These are phyloP conservation scores for Trichechus manatus DNA, from an alignment of 2,113 vertebrate species.

Conservation along the genomic window DNA sequence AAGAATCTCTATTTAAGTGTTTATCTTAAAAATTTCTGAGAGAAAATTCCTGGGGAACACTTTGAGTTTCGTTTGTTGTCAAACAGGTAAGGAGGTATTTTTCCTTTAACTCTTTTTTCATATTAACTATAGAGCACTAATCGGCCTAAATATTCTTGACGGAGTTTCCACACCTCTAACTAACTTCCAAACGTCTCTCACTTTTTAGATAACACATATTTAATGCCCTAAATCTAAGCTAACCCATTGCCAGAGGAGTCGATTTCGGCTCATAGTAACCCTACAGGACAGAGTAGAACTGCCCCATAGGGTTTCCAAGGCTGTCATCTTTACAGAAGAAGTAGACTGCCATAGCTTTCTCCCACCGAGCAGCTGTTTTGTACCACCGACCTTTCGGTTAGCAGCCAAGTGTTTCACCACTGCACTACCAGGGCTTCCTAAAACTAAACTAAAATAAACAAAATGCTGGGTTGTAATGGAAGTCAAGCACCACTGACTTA, in stretches of 20 bases:
- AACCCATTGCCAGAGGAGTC: background rate
- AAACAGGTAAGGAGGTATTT: constrained; percentile 14
- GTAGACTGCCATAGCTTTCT: background rate
- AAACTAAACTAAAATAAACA: constrained; percentile 20
- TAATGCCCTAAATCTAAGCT: constrained; percentile 51
- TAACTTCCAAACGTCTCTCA: constrained; percentile 44
- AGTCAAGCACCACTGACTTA: background rate
- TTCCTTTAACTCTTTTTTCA: background rate
- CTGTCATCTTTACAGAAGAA: background rate
- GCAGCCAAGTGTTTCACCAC: background rate
- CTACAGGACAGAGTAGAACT: background rate
- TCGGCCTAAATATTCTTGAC: constrained; percentile 29
- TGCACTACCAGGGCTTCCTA: background rate
- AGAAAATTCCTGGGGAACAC: constrained; percentile 12
- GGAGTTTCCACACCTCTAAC: constrained; percentile 50
- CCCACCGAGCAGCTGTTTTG: background rate
- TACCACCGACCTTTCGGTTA: too few relatives aligned
- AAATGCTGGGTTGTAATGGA: background rate
- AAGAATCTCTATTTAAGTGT: background rate
- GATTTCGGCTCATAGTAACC: too few relatives aligned
- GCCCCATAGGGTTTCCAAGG: background rate
- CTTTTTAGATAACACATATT: constrained; percentile 40
- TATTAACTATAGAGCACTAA: constrained; percentile 43
- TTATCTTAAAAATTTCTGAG: constrained; percentile 42
- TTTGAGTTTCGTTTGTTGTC: constrained; percentile 6